Evolutionary conservation across 2,797 vertebrate genomes (phyloP).

Genomic region (Megalops cyprinoides): DNA sequence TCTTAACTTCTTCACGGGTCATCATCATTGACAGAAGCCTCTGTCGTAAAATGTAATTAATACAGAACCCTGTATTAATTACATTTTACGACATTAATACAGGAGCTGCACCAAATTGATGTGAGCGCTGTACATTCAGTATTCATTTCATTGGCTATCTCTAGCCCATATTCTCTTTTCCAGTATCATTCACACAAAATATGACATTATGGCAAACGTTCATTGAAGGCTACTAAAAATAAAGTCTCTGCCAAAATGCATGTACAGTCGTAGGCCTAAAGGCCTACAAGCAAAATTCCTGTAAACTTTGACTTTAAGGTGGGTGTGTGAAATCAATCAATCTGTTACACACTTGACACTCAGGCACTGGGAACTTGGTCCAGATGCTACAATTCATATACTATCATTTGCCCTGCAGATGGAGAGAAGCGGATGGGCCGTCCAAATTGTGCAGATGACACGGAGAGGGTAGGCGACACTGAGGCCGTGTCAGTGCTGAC

Average conservation of each 20-base stretch:
- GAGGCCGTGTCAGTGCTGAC: conserved; percentile 50
- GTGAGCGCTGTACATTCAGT: conserved; percentile 58
- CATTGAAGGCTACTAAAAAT: no score
- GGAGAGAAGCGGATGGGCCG: conserved; percentile 44
- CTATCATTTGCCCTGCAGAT: conserved; percentile 46
- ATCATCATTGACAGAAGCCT: no score
- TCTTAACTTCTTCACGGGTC: no score
- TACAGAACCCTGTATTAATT: no score
- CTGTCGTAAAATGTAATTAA: no score
- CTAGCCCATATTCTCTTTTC: background rate
- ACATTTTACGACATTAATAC: background rate
- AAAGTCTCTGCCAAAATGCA: no score
- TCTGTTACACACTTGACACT: background rate
- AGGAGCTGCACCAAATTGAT: background rate
- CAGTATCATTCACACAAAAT: no score
- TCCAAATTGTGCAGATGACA: conserved; percentile 6
- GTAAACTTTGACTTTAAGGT: background rate
- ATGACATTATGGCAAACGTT: no score
- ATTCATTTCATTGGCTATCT: conserved; percentile 24
- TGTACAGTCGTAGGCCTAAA: no score
- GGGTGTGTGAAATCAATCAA: background rate
- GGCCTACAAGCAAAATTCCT: no score
- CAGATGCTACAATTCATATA: no score
- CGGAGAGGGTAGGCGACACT: conserved; percentile 13
- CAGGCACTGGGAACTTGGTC: no score